phyloP scores from a whole-genome alignment of 2,888 invertebrate genomes.

The Heliconius sara region DNA sequence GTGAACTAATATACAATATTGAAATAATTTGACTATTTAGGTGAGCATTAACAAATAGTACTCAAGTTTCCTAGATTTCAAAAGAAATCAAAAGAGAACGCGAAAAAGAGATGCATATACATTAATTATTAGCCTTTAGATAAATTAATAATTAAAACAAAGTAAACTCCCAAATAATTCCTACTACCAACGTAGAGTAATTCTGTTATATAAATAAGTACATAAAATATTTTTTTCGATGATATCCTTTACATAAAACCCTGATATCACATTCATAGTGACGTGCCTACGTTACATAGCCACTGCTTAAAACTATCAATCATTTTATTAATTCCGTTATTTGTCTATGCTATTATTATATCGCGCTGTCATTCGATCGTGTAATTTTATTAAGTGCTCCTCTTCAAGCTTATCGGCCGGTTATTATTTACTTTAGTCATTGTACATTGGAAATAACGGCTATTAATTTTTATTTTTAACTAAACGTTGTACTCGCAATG shows the following conservation, averaged over 20 bases:
- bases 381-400: slow-evolving; percentile 76
- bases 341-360: slow-evolving; percentile 72
- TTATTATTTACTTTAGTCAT: slow-evolving; percentile 47
- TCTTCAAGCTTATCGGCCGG: slow-evolving; percentile 57
- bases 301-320: slow-evolving; percentile 67
- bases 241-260: slow-evolving; percentile 20
- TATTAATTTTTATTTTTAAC: slow-evolving; percentile 19
- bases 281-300: slow-evolving; percentile 50
- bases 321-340: slow-evolving; percentile 76
- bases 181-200: background rate
- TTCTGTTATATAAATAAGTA: background rate
- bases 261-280: slow-evolving; percentile 32
- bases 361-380: slow-evolving; percentile 72
- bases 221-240: background rate
- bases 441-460: slow-evolving; percentile 29
- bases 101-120: background rate
- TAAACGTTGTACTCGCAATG: background rate
- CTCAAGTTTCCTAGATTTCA: background rate
- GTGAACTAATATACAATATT: background rate
- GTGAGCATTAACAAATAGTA: background rate
- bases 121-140: background rate
- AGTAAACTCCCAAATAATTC: background rate
- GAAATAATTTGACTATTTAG: background rate
- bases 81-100: background rate
- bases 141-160: background rate